A percentile compares a stretch with the other conserved stretches of the same genome.
Conservation (phyloP, 2,113 vertebrate species). For the Sinosuthora webbiana region DNA sequence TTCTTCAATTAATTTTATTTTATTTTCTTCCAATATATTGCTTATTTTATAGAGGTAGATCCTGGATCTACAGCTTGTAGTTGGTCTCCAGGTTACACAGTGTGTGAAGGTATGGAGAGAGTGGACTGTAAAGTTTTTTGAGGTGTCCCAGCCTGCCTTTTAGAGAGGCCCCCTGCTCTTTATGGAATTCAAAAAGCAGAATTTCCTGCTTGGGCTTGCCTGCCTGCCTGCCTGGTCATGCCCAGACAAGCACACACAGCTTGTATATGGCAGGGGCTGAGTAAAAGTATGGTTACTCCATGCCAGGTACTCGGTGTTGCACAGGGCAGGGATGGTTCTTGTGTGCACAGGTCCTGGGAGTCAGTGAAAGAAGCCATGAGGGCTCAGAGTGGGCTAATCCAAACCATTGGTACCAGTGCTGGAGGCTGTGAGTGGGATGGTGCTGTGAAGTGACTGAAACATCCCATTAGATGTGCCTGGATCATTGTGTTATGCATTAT, state of each 20-base stretch:
- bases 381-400: neutral
- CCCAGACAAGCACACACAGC: neutral
- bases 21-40: neutral
- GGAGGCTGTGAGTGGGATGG: neutral
- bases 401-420: neutral
- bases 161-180: neutral
- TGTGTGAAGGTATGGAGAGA: neutral
- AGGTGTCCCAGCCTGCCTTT: neutral
- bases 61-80: neutral
- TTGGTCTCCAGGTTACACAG: neutral
- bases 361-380: neutral
- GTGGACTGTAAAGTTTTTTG: neutral
- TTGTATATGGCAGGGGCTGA: fast-evolving
- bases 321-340: fast-evolving
- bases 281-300: fast-evolving
- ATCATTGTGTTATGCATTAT: fast-evolving
- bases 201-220: neutral
- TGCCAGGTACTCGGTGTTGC: fast-evolving
- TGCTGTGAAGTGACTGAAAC: neutral
- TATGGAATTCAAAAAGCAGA: neutral
- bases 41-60: neutral
- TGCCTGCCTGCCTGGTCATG: neutral
- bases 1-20: neutral
- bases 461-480: too few relatives aligned
- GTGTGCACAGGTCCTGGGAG: fast-evolving